Base-by-base conservation (phyloP, 2,888 invertebrate genomes). In the Coremacera marginata region DNA sequence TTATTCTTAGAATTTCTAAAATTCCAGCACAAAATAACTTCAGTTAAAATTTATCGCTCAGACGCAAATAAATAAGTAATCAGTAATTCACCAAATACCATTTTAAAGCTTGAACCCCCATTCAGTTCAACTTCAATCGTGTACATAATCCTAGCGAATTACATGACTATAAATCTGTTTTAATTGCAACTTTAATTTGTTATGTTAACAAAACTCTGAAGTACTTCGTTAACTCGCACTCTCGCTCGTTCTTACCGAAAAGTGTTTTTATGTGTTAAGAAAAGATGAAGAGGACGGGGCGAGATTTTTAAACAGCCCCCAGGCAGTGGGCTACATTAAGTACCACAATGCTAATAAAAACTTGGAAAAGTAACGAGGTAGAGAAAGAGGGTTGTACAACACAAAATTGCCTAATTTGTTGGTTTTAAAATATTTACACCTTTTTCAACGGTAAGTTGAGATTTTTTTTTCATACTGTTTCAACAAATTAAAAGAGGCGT, bases 351-450 rank as follows among this genome's bases (percentile, higher is more conserved):
- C 25, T 22, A 57, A 44, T 44, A 44, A 44, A 44, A 11, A 14
- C 44, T 44, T 44, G n/a, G 16, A 31, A 62, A 31, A 1, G 63
- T 27, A 16, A 7, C 49, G n/a, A 9, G 22, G 9, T 11, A 8
- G 9, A 22, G 27, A 49, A 51, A 19, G 62, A 34, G 70, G 27
- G 22, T 62, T 67, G 52, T 76, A 79, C 65, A 55, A 51, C 51
- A 81, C 83, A 82, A 81, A 85, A 86, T 86, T 85, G 85, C 80
- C 84, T 85, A 86, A 85, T 86, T 85, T 85, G 85, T 85, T 78
- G 81, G 79, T 81, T 84, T 84, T 83, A 83, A 83, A 82, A 85
- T 85, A 85, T 85, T 86, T 83, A 82, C 83, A 84, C 81, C 82
- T 83, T 84, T 79, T 51, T 60, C 25, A 22, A 62, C 49, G 57